These are phyloP conservation scores for Balaeniceps rex DNA, from an alignment of 2,113 vertebrate genomes.

Conservation along the genomic window DNA sequence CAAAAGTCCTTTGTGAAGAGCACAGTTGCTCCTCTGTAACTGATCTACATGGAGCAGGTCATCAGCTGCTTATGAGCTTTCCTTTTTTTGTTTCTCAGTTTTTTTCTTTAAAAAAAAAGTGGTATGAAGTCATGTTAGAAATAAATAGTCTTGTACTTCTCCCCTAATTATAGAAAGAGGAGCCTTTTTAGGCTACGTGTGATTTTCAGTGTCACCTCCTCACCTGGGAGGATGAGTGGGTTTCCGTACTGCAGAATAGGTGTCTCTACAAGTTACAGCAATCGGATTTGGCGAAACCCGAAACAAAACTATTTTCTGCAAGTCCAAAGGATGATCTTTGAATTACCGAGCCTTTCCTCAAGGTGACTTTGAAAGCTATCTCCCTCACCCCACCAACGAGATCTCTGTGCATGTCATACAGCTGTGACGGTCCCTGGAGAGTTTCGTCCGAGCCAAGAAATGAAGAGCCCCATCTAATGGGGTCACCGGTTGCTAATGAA, in stretches of 20 bases:
- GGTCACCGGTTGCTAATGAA: slow-evolving; percentile 42
- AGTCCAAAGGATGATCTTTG: background rate
- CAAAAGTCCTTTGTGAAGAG: slow-evolving; percentile 39
- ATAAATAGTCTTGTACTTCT: background rate
- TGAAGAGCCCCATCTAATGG: slow-evolving; percentile 3
- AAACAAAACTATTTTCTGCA: background rate
- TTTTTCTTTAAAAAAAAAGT: background rate
- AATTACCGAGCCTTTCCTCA: background rate
- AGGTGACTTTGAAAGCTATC: slow-evolving; percentile 18
- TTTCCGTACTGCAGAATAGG: background rate
- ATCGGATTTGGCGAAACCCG: background rate
- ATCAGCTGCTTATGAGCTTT: background rate
- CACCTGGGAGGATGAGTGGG: background rate
- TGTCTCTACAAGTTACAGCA: background rate
- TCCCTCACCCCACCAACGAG: background rate
- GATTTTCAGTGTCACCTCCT: background rate
- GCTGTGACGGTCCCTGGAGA: background rate
- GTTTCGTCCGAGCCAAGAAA: slow-evolving; percentile 14
- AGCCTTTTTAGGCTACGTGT: background rate
- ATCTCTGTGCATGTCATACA: background rate
- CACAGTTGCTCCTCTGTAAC: slow-evolving; percentile 33
- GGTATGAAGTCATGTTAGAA: background rate
- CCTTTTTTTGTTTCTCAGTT: background rate
- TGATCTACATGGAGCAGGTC: slow-evolving; percentile 10
- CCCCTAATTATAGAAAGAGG: background rate